Percentiles rank a stretch among this genome's conserved stretches.
Evolutionary conservation across 2,888 invertebrate species (phyloP).

Genomic region (Epirrhoe tristata): DNA sequence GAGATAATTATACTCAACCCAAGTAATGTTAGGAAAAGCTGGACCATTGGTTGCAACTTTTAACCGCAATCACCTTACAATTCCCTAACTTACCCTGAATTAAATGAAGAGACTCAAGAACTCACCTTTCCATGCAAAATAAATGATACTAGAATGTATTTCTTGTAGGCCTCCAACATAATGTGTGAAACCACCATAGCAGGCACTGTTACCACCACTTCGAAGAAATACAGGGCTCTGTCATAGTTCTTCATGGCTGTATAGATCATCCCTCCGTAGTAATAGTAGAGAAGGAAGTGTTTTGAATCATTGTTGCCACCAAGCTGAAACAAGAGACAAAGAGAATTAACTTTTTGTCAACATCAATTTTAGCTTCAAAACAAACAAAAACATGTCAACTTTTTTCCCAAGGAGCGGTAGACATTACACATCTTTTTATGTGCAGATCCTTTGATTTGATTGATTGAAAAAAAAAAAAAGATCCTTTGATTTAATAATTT

Average conservation of each 20-base stretch:
- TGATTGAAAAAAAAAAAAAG: no score
- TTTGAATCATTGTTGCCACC: constrained; percentile 94
- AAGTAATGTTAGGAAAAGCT: no score
- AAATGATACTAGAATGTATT: constrained; percentile 96
- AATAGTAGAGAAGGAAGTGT: constrained; percentile 97
- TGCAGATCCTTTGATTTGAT: no score
- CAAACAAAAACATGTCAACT: no score
- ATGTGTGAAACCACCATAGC: constrained; percentile 97
- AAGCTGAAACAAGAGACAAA: constrained; percentile 67
- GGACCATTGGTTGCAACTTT: no score
- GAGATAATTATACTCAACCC: no score
- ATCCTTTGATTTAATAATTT: no score
- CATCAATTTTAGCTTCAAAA: no score
- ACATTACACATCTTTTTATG: no score
- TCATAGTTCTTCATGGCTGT: constrained; percentile 97
- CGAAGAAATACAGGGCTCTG: constrained; percentile 96
- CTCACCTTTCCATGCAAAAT: constrained; percentile 95
- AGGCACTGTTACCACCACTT: constrained; percentile 98
- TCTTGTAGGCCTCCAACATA: constrained; percentile 99
- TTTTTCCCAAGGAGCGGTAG: no score
- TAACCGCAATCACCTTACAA: no score
- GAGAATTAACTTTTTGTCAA: background rate
- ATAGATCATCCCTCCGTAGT: constrained; percentile 99
- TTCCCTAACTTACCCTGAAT: no score
- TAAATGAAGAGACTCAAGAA: background rate